Percentiles rank a stretch among this genome's conserved stretches.
phyloP scores from a whole-genome alignment of 2,113 vertebrate species.

The Panthera leo region DNA sequence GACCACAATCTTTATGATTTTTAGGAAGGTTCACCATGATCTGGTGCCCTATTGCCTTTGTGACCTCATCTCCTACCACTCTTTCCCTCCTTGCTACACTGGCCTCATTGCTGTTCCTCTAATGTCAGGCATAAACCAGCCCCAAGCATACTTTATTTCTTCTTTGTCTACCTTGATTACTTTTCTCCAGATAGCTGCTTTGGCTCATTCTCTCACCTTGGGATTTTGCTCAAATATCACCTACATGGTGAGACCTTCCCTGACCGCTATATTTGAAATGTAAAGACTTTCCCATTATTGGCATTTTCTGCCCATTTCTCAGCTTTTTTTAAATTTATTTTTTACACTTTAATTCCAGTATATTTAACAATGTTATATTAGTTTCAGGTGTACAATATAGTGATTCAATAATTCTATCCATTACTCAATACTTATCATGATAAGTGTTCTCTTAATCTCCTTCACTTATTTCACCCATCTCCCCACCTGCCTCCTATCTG shows the following conservation, averaged over 20 bases:
- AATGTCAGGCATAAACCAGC: neutral
- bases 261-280: neutral
- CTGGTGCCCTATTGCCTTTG: neutral
- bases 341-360: neutral
- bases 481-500: neutral
- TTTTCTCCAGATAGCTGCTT: neutral
- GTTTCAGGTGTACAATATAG: neutral
- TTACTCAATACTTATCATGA: neutral
- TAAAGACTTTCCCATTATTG: neutral
- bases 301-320: neutral
- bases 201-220: neutral
- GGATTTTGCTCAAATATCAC: neutral
- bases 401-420: neutral
- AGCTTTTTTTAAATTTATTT: neutral
- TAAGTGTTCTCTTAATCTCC: neutral
- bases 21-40: neutral
- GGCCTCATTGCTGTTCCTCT: neutral
- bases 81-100: neutral
- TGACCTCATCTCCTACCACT: neutral
- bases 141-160: neutral
- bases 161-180: neutral
- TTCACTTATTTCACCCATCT: neutral
- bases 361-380: neutral
- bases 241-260: neutral
- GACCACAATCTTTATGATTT: neutral